These are phyloP conservation scores for Pollimyrus isidori DNA, from an alignment of 2,113 vertebrate genomes.

Conservation along the genomic window DNA sequence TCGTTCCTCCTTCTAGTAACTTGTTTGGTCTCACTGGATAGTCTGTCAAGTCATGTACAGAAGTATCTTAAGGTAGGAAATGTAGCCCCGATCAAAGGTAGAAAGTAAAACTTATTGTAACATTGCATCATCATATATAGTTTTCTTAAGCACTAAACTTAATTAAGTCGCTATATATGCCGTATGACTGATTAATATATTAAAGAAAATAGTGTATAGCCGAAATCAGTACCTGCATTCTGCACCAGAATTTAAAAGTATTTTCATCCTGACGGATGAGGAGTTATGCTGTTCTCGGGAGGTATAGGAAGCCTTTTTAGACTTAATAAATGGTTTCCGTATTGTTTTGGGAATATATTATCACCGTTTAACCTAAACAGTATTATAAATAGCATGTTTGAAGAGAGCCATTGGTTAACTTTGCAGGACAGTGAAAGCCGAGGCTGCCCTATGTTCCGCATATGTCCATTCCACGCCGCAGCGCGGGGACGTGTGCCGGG, in stretches of 20 bases:
- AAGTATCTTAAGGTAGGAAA: constrained; percentile 4
- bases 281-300: neutral
- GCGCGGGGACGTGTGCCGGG: neutral
- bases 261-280: neutral
- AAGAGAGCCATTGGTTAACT: neutral
- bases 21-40: neutral
- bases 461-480: neutral
- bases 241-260: neutral
- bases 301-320: neutral
- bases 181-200: neutral
- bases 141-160: neutral
- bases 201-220: neutral
- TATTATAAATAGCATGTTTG: neutral
- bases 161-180: neutral
- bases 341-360: neutral
- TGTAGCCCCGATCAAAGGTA: neutral
- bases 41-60: neutral
- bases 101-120: neutral
- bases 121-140: neutral
- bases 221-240: neutral
- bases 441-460: neutral
- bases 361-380: neutral
- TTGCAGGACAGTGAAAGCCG: neutral
- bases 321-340: neutral
- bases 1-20: neutral